Evolutionary conservation across 1,140 invertebrate species (phyloP).

Genomic region (Drosophila baimaii): DNA sequence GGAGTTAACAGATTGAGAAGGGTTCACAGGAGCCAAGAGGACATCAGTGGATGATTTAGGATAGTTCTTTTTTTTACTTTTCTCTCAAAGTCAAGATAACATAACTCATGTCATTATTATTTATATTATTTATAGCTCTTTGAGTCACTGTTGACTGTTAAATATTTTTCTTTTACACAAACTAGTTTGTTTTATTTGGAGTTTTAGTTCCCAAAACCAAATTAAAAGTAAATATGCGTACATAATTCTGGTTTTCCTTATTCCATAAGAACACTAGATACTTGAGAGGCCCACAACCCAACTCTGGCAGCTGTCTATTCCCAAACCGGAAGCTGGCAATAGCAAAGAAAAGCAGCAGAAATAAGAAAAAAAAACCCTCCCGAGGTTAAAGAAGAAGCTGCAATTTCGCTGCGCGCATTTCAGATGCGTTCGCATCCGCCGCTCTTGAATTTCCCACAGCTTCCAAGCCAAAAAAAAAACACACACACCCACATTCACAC

Average conservation of each 20-base stretch:
- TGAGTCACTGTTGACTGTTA: neutral
- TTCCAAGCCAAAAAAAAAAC: neutral
- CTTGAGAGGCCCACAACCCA: neutral
- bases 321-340: constrained; percentile 47
- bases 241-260: constrained; percentile 7
- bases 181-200: neutral
- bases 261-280: constrained; percentile 12
- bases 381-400: constrained; percentile 60
- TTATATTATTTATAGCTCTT: neutral
- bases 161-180: neutral
- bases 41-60: neutral
- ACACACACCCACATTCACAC: neutral
- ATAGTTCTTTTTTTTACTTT: neutral
- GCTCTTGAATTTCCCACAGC: constrained; percentile 34
- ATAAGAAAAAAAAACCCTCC: constrained; percentile 19
- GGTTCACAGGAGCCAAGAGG: constrained; percentile 3
- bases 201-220: neutral
- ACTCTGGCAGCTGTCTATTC: constrained; percentile 41
- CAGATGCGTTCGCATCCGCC: constrained; percentile 42
- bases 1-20: constrained; percentile 26
- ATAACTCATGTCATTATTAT: neutral
- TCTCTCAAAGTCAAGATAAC: too few species aligned
- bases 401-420: constrained; percentile 65
- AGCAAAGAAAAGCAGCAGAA: constrained; percentile 22
- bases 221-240: constrained; percentile 14